Base-by-base conservation (phyloP, 2,888 invertebrate species). In the Tillus elongatus region DNA sequence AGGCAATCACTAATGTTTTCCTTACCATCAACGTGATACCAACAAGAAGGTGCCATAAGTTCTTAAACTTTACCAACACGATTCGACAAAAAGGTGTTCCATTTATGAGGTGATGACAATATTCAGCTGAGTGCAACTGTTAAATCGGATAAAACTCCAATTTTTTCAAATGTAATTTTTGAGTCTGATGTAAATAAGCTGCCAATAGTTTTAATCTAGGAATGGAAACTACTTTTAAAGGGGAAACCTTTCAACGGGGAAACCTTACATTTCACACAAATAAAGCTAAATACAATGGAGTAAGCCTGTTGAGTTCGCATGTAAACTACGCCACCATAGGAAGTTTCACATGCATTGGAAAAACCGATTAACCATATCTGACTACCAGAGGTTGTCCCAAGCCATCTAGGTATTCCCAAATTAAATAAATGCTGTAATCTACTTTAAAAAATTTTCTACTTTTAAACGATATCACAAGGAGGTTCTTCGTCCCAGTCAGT, bases 121-220 rank as follows among this genome's bases (percentile, higher is more conserved):
- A n/a, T n/a, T n/a, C n/a, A n/a, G n/a, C n/a, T n/a, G n/a, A n/a
- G 14, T 26, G 33, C 8, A 12, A 24, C 19, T 33, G 15, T 19
- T 19, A 14, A 33, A 13, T 33, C 33, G 13, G 13, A n/a, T n/a
- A 35, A 16, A 3, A 29, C 29, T 10, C 14, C 27, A 11, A 35
- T 24, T 33, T 24, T 13, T 11, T 24, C 33, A 14, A 33, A 16
- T 13, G 15, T 10, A 3, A 33, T 33, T 33, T 26, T 4, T 11
- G 24, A 33, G 2, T 33, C 13, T 2, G 26, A 24, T 13, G 33
- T 9, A 19, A 19, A 10, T 6, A 9, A 6, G 36, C 36, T 2
- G 36, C 36, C 16, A 15, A 15, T 14, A 35, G 35, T 33, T 24
- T 26, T n/a, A 33, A 24, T 12, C 26, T 15, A 4, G 33, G 33